Conservation (phyloP, 2,888 invertebrate genomes). For the Autographa gamma region DNA sequence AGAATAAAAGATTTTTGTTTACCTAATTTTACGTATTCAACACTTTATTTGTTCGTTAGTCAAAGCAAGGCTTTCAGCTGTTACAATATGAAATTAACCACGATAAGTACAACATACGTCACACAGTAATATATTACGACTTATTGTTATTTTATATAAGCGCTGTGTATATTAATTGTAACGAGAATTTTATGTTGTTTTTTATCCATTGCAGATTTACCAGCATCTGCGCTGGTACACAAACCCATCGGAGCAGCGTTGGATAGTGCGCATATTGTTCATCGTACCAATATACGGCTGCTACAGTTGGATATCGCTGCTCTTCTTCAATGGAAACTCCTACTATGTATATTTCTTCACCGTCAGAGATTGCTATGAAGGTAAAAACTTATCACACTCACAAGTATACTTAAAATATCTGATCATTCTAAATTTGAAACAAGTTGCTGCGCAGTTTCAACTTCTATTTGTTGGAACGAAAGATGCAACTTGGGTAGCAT, state of each 20-base stretch:
- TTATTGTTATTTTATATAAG: not conserved
- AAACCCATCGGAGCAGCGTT: conserved; percentile 99
- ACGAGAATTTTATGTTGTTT: not conserved
- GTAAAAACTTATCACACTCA: conserved; percentile 80
- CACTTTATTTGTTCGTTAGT: not conserved
- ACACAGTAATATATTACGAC: not conserved
- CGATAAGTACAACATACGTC: conserved; percentile 14
- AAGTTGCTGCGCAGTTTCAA: too few species aligned
- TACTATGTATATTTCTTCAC: conserved; percentile 99
- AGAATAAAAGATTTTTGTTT: not conserved
- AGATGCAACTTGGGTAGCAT: too few species aligned
- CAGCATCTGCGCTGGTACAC: conserved; percentile 99
- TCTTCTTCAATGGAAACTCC: conserved; percentile 99
- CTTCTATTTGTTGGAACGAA: too few species aligned
- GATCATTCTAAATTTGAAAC: too few species aligned
- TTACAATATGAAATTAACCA: conserved; percentile 13
- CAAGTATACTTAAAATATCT: too few species aligned
- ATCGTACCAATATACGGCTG: conserved; percentile 99
- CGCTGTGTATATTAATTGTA: not conserved
- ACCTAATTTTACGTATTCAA: not conserved
- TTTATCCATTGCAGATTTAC: conserved; percentile 93
- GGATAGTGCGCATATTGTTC: conserved; percentile 99
- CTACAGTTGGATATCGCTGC: conserved; percentile 99
- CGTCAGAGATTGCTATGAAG: conserved; percentile 99
- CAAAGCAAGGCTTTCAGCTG: conserved; percentile 22